phyloP scores from a whole-genome alignment of 2,113 vertebrate genomes.

The Gymnocephalus cernua region DNA sequence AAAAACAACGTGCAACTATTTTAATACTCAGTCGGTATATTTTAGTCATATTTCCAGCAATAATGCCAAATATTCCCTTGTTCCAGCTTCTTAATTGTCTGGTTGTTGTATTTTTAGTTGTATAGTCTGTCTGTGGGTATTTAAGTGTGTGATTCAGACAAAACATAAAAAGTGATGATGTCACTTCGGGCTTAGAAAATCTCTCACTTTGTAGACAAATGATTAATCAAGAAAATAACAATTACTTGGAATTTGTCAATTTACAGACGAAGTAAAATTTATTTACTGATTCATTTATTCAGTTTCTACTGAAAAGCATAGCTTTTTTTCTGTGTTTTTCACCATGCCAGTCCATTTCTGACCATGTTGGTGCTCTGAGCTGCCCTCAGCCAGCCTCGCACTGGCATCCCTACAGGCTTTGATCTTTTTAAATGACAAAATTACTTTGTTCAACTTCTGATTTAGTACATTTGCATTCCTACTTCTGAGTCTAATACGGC shows the following conservation, averaged over 20 bases:
- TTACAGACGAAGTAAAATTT: not conserved
- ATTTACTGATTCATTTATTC: not conserved
- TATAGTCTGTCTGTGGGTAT: not conserved
- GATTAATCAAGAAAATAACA: not conserved
- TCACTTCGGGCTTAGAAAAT: not conserved
- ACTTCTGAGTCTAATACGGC: no score
- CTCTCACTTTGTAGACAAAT: not conserved
- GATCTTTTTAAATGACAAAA: no score
- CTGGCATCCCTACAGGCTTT: no score
- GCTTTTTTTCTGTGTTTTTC: not conserved
- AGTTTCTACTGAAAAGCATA: not conserved
- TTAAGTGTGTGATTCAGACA: no score
- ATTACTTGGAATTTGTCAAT: not conserved
- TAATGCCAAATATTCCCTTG: not conserved
- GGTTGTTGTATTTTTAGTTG: not conserved
- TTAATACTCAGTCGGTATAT: not conserved
- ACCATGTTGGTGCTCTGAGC: not conserved
- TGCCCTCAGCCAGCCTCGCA: no score
- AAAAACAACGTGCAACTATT: not conserved
- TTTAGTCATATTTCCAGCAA: not conserved
- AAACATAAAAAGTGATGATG: not conserved
- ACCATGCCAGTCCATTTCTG: not conserved
- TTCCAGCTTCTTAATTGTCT: not conserved
- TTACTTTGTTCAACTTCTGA: no score
- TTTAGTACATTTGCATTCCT: no score